Percentiles rank a stretch among this genome's conserved stretches.
These are phyloP conservation scores for Microdon myrmicae DNA, from an alignment of 2,888 invertebrate genomes.

Conservation along the genomic window DNA sequence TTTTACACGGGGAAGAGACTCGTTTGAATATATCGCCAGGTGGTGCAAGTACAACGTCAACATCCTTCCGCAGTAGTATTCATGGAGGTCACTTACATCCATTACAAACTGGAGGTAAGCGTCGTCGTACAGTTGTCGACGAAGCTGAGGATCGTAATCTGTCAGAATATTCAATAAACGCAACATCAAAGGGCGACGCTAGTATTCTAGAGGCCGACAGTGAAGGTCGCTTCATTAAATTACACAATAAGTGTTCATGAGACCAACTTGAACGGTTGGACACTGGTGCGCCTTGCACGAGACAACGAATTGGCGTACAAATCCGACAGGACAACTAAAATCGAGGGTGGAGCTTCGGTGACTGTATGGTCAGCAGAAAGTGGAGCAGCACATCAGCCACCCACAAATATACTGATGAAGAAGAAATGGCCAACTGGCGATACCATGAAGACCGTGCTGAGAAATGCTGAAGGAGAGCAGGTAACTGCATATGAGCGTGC, in stretches of 20 bases:
- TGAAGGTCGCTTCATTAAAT: constrained; percentile 87
- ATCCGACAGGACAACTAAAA: constrained; percentile 87
- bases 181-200: constrained; percentile 81
- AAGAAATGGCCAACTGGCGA: constrained; percentile 86
- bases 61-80: constrained; percentile 54
- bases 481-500: constrained; percentile 77
- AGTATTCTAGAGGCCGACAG: constrained; percentile 87
- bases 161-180: constrained; percentile 76
- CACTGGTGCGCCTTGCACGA: constrained; percentile 83
- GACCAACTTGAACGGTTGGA: constrained; percentile 71
- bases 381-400: constrained; percentile 87
- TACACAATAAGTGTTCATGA: constrained; percentile 90
- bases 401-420: constrained; percentile 91
- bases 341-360: constrained; percentile 80
- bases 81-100: constrained; percentile 61
- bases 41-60: constrained; percentile 51
- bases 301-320: constrained; percentile 87
- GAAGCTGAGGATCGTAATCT: constrained; percentile 77
- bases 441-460: constrained; percentile 81
- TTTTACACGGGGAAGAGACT: constrained; percentile 84
- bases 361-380: constrained; percentile 92
- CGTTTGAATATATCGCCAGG: constrained; percentile 65
- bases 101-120: constrained; percentile 68
- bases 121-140: constrained; percentile 71
- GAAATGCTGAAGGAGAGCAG: constrained; percentile 85